Evolutionary conservation across 2,113 vertebrate species (phyloP).

Genomic region (Urocitellus parryii): DNA sequence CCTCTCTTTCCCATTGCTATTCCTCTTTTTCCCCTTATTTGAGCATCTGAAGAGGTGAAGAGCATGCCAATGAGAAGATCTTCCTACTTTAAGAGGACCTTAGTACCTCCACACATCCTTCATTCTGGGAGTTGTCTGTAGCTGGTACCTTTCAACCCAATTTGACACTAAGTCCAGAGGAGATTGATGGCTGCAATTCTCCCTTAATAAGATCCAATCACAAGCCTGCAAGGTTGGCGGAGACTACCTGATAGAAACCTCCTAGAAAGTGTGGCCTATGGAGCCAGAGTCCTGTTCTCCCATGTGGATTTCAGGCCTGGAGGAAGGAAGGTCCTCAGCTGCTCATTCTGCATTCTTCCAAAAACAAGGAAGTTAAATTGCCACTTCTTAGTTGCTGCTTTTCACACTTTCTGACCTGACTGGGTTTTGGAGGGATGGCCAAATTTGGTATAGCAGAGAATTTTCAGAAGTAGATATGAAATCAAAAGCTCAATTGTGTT

Average conservation of each 20-base stretch:
- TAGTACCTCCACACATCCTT: background rate
- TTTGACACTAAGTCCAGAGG: constrained; percentile 38
- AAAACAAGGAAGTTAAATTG: constrained; percentile 39
- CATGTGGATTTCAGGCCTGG: background rate
- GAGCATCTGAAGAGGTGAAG: constrained; percentile 20
- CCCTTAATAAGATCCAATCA: constrained; percentile 32
- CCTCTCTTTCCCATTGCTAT: background rate
- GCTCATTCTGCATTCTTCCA: background rate
- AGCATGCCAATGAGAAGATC: background rate
- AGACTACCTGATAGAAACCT: background rate
- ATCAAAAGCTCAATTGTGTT: constrained; percentile 89
- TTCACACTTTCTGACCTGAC: constrained; percentile 54
- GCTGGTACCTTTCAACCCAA: background rate
- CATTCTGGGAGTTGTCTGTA: background rate
- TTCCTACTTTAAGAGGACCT: background rate
- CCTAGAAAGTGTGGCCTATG: background rate
- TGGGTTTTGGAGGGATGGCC: constrained; percentile 67
- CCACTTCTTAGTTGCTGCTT: constrained; percentile 38
- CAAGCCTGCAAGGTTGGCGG: background rate
- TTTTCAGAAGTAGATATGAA: constrained; percentile 77
- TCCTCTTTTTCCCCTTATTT: background rate
- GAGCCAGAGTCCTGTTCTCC: background rate
- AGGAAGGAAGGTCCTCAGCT: background rate
- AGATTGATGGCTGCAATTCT: background rate
- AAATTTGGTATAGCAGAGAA: constrained; percentile 60